Base-by-base conservation (phyloP, 2,888 invertebrate genomes). In the Deilephila porcellus region DNA sequence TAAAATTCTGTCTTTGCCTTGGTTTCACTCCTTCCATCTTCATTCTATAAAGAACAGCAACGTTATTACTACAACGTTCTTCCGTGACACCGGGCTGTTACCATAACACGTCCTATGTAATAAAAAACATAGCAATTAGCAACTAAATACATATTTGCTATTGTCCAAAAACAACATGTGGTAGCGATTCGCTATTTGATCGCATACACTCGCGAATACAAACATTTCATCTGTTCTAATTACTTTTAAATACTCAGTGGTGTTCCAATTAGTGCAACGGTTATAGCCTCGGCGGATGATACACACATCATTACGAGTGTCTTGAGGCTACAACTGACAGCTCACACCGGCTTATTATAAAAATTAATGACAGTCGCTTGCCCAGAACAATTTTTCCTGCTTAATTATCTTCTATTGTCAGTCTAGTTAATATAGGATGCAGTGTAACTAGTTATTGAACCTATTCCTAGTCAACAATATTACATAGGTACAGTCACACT, bases 301-400 rank as follows among this genome's bases (percentile, higher is more conserved):
- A 75, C 60, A 71, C 71, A 70, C 60, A 70, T 71, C 73, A 73
- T 34, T 71, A 71, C 60, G 14, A 72, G 52, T 67, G 37, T 64
- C 75, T 70, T 60, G 71, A 17, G 62, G 75, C 75, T 56, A 73
- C 56, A 14, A 20, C 70, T 74, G 75, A 74, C 75, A 75, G 75
- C 72, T 74, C 72, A 72, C 74, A 74, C 63, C 34, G 52, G 32
- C 29, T 74, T 60, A 67, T 74, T 74, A 74, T 34, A 52, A 67
- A 71, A 71, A 74, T 74, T 71, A 63, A 72, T 74, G 74, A 70
- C 52, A 63, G 70, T 63, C 70, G 59, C 70, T 73, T 52, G 45
- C 62, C 52, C 20, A 63, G 64, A 63, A 63, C 70, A 72, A 67
- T 67, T 56, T 67, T 45, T 34, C 72, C 67, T 72, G 25, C 37